phyloP scores from a whole-genome alignment of 2,888 invertebrate species.

The Pyrgus malvae region DNA sequence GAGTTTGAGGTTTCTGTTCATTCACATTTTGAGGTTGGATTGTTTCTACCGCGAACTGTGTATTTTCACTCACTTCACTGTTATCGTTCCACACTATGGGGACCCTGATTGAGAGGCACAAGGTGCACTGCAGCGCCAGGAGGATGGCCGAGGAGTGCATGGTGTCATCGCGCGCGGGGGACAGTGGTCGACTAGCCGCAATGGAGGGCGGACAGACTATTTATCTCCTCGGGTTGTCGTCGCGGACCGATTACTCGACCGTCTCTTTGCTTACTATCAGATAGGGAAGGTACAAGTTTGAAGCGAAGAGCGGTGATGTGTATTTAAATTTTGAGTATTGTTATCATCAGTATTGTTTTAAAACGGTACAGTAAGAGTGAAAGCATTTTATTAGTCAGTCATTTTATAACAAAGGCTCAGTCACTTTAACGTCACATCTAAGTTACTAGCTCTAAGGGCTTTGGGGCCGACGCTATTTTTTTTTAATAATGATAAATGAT shows the following conservation, averaged over 20 bases:
- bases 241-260: conserved; percentile 70
- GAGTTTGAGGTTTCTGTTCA: too few relatives aligned
- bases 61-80: conserved; percentile 57
- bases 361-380: too few relatives aligned
- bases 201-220: conserved; percentile 58
- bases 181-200: conserved; percentile 69
- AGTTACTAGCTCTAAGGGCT: too few relatives aligned
- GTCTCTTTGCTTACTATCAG: conserved; percentile 54
- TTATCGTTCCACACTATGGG: conserved; percentile 57
- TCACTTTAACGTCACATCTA: too few relatives aligned
- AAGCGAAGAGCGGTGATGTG: too few relatives aligned
- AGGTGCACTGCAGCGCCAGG: conserved; percentile 57
- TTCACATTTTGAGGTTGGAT: conserved; percentile 37
- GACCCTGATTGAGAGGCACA: conserved; percentile 64
- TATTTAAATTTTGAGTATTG: too few relatives aligned
- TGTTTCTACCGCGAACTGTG: background rate
- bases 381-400: too few relatives aligned
- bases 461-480: too few relatives aligned
- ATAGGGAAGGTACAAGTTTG: conserved; percentile 38
- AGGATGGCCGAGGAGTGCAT: conserved; percentile 56
- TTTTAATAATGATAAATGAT: background rate
- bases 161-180: conserved; percentile 71
- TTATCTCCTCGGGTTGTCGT: conserved; percentile 77
- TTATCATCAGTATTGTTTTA: too few relatives aligned
- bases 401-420: too few relatives aligned